These are phyloP conservation scores for Pachydiplax longipennis DNA, from an alignment of 2,888 invertebrate genomes.

Conservation along the genomic window DNA sequence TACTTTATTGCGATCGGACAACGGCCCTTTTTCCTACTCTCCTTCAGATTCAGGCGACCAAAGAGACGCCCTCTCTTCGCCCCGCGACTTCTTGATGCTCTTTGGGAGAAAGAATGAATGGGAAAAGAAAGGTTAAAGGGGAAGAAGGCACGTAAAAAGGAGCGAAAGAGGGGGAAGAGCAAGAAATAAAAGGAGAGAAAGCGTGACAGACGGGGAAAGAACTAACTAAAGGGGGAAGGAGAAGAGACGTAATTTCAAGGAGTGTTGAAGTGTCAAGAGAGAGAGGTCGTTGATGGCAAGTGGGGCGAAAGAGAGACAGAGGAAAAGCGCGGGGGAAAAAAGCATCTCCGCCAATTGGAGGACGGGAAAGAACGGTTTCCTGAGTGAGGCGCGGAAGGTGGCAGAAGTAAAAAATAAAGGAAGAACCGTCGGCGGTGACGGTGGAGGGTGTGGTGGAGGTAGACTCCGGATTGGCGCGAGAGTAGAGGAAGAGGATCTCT, in stretches of 20 bases:
- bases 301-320: not conserved
- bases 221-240: not conserved
- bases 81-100: not conserved
- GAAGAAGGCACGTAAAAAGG: no score
- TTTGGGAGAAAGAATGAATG: not conserved
- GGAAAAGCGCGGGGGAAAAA: not conserved
- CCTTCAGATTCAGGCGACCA: not conserved
- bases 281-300: conserved; percentile 5
- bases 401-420: not conserved
- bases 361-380: not conserved
- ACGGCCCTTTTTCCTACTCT: not conserved
- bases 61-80: not conserved
- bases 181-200: not conserved
- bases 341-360: not conserved
- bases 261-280: conserved; percentile 39
- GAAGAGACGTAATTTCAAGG: conserved; percentile 14
- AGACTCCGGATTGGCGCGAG: not conserved
- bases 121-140: not conserved
- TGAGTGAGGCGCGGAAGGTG: not conserved
- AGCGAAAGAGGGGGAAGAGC: no score
- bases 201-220: no score
- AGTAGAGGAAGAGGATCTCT: not conserved
- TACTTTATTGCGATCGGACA: no score
- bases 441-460: not conserved
- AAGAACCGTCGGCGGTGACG: not conserved